A percentile compares a stretch with the other conserved stretches of the same genome.
phyloP scores from a whole-genome alignment of 1,140 invertebrate genomes.

The Druon quercuslanigerum region DNA sequence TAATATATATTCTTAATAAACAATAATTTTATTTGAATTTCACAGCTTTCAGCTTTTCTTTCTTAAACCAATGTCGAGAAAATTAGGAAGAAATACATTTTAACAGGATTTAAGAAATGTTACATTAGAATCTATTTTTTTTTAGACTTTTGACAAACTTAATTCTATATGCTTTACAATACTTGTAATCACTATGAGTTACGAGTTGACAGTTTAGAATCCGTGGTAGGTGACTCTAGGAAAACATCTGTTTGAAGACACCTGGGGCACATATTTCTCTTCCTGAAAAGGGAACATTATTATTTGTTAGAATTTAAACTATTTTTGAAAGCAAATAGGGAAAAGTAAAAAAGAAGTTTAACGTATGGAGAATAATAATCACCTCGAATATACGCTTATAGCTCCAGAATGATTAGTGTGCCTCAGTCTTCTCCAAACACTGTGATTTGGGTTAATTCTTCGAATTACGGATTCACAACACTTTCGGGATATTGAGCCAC shows the following conservation, averaged over 20 bases:
- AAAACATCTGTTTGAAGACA: constrained; percentile 30
- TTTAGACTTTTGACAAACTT: too few relatives aligned
- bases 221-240: background rate
- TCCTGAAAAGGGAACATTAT: constrained; percentile 37
- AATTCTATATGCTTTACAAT: too few relatives aligned
- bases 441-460: constrained; percentile 53
- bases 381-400: constrained; percentile 50
- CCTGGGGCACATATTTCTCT: constrained; percentile 42
- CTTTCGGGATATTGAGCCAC: constrained; percentile 75
- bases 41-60: too few relatives aligned
- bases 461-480: constrained; percentile 76
- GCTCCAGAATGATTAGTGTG: constrained; percentile 59
- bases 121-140: too few relatives aligned
- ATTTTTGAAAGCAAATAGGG: background rate
- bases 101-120: too few relatives aligned
- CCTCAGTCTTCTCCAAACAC: constrained; percentile 57
- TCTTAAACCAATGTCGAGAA: too few relatives aligned
- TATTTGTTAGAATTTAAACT: background rate
- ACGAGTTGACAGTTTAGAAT: too few relatives aligned
- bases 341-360: background rate
- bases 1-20: constrained; percentile 22
- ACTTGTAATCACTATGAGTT: too few relatives aligned
- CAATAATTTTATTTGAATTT: background rate
- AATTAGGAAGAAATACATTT: too few relatives aligned
- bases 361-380: background rate